Base-by-base conservation (phyloP, 2,888 invertebrate species). In the Caenorhabditis sp. region DNA sequence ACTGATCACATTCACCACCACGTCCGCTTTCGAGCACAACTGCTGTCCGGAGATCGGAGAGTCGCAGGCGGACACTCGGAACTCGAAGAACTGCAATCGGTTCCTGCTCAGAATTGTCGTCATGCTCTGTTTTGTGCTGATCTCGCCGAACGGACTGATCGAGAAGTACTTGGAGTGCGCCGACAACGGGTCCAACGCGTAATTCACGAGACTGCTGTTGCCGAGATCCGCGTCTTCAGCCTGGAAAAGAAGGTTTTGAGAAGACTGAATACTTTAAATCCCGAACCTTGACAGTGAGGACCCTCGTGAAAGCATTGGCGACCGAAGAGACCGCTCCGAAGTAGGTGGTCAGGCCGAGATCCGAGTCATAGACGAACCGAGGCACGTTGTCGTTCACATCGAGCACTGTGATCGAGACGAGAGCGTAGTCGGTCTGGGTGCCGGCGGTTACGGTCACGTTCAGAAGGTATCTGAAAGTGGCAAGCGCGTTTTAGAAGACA, bases 311-410 rank as follows among this genome's bases (percentile, higher is more conserved):
- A 1, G 85, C 83, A 9, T 78, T 74, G 1, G 88, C 85, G 5
- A 68, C 55, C 3, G 82, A 78, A 1, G 86, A 81, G 2, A 89
- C 80, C 11, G 84, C 89, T 52, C 82, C 87, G 58, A 88, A 89
- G 61, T 88, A 88, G 8, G 79, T 77, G 41, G 76, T 52, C 4
- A 85, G 52, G 7, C 80, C 82, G 22, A 85, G 75, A 43, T 86
- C 85, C 20, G 83, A 84, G 62, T 86, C 82, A 46, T 78, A 87
- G 20, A 94, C 93, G 89, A 98, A 98, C 87, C 93, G 93, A 0
- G 98, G 98, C 0, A 93, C 92, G 90, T 97, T 97, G 91, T 98
- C 98, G 90, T 98, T 98, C 24, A 95, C 93, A 89, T 98, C 98
- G 89, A 86, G 76, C 3, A 89, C 85, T 1, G 80, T 81, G 24